phyloP scores from a whole-genome alignment of 2,797 vertebrate species.

The Taenioides sp. region DNA sequence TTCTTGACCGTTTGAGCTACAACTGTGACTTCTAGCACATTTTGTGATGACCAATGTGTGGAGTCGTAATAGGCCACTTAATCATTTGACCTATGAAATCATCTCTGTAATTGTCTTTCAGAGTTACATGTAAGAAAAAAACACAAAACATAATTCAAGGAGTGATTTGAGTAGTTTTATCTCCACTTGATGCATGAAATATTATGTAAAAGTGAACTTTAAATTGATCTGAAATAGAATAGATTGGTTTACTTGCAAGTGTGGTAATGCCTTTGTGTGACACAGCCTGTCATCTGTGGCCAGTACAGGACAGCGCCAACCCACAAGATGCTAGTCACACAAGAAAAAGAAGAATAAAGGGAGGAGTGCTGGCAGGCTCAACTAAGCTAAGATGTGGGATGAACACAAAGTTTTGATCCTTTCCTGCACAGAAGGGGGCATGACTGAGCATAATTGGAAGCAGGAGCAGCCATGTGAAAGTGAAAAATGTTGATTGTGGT shows the following conservation, averaged over 20 bases:
- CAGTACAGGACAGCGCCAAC: conserved; percentile 35
- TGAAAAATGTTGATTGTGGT: conserved; percentile 18
- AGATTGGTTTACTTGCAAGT: conserved; percentile 28
- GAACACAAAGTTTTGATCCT: conserved; percentile 32
- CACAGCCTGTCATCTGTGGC: conserved; percentile 19
- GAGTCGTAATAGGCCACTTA: not conserved
- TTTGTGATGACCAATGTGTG: conserved; percentile 1
- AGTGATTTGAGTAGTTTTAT: not conserved
- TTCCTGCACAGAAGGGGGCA: conserved; percentile 15
- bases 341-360: conserved; percentile 10
- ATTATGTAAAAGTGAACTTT: not conserved
- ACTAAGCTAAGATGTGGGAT: conserved; percentile 41
- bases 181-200: not conserved
- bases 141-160: not conserved
- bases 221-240: conserved; percentile 1
- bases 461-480: conserved; percentile 33
- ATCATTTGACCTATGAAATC: conserved; percentile 17
- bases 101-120: not conserved
- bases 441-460: conserved; percentile 8
- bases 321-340: conserved; percentile 19
- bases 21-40: conserved; percentile 11
- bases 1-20: not conserved
- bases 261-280: conserved; percentile 30
- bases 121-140: not conserved
- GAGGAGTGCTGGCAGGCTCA: conserved; percentile 28